Conservation (phyloP, 2,888 invertebrate species). For the Philereme transversata region DNA sequence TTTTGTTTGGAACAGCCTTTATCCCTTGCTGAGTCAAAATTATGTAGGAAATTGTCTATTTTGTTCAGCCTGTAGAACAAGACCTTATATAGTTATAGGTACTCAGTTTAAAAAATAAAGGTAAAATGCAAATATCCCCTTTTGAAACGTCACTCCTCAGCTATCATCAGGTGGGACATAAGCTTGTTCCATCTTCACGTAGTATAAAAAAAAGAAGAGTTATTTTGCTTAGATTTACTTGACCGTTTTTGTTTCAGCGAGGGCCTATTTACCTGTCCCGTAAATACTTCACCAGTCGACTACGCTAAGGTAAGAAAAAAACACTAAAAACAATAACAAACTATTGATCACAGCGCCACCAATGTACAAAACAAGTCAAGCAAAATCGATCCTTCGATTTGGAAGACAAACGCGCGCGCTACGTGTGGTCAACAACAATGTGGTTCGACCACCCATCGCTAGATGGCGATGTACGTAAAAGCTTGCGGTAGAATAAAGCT, state of each 20-base stretch:
- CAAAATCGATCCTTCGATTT: constrained; percentile 17
- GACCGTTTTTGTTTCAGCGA: constrained; percentile 80
- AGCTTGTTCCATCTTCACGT: no score
- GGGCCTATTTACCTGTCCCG: constrained; percentile 86
- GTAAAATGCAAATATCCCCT: background rate
- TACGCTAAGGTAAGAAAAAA: constrained; percentile 84
- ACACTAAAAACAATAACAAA: background rate
- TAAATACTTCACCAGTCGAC: constrained; percentile 84
- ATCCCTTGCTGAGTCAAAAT: no score
- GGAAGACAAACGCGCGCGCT: constrained; percentile 37
- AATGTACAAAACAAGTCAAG: constrained; percentile 7
- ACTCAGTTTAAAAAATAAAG: background rate
- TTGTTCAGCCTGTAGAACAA: no score
- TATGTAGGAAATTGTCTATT: no score
- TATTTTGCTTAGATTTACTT: no score
- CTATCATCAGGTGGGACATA: no score
- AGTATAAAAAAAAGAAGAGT: no score
- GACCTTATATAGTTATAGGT: background rate
- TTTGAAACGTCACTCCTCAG: background rate
- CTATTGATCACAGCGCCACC: constrained; percentile 20
- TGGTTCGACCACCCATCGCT: constrained; percentile 56
- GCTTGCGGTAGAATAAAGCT: constrained; percentile 23
- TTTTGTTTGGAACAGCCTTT: no score
- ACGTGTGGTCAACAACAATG: constrained; percentile 53
- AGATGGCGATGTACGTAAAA: constrained; percentile 63